Evolutionary conservation across 2,113 vertebrate species (phyloP).

Genomic region (Ariopsis seemanni): DNA sequence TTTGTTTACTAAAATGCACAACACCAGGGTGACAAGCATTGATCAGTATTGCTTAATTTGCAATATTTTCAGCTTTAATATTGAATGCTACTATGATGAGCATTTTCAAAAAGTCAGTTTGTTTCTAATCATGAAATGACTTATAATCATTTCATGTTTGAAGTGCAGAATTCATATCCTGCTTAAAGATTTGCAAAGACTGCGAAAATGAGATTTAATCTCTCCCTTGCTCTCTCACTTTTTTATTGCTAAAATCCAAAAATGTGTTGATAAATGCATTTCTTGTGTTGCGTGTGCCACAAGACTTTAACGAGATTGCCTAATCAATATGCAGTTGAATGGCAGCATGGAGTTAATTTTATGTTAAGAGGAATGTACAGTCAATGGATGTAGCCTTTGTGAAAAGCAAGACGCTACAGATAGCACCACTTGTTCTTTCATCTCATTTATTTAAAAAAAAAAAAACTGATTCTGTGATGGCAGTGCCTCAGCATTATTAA

Average conservation of each 20-base stretch:
- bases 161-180: neutral
- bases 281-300: neutral
- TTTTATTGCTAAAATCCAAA: neutral
- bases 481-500: slow-evolving; percentile 2
- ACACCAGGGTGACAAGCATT: neutral
- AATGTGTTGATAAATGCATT: neutral
- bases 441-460: neutral
- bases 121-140: neutral
- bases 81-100: slow-evolving; percentile 18
- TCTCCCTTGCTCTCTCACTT: neutral
- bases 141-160: neutral
- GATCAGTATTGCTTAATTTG: neutral
- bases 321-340: slow-evolving; percentile 26
- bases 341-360: neutral
- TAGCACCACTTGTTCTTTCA: neutral
- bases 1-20: slow-evolving; percentile 26
- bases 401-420: slow-evolving; percentile 10
- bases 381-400: slow-evolving; percentile 19
- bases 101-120: slow-evolving; percentile 3
- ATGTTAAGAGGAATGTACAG: neutral
- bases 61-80: slow-evolving; percentile 21
- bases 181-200: neutral
- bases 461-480: neutral
- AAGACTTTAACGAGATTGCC: neutral
- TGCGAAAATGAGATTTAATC: neutral